phyloP scores from a whole-genome alignment of 2,113 vertebrate genomes.

The Heterocephalus glaber region DNA sequence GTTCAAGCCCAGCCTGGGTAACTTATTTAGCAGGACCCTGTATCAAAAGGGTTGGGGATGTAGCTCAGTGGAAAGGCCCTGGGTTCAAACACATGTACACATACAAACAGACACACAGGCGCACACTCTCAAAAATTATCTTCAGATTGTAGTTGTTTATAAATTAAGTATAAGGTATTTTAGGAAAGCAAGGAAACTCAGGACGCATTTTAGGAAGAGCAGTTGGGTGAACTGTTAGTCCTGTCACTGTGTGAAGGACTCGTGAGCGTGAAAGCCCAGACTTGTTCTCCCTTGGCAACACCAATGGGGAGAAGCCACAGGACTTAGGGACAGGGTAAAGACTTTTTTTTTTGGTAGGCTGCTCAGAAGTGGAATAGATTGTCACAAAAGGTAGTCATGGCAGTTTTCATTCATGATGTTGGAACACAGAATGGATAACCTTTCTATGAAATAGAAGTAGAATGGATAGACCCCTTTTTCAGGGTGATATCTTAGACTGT shows the following conservation, averaged over 20 bases:
- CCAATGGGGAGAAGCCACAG: neutral
- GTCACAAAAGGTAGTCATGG: neutral
- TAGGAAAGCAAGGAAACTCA: neutral
- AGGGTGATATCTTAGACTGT: neutral
- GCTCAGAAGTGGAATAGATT: neutral
- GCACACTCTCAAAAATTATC: neutral
- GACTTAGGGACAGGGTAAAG: neutral
- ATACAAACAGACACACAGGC: neutral
- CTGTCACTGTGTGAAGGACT: neutral
- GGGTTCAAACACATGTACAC: neutral
- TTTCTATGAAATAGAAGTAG: neutral
- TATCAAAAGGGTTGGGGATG: neutral
- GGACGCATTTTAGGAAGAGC: neutral
- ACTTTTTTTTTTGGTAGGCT: neutral
- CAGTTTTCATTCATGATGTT: conserved; percentile 3
- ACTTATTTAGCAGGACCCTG: neutral
- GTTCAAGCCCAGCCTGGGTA: neutral
- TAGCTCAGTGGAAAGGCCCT: neutral
- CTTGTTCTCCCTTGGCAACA: neutral
- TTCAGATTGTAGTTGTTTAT: neutral
- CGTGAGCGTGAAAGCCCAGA: neutral
- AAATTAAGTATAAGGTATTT: conserved; percentile 16
- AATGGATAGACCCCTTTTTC: neutral
- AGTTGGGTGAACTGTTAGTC: neutral
- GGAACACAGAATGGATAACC: neutral